Evolutionary conservation across 2,113 vertebrate genomes (phyloP).

Genomic region (Oncorhynchus gorbuscha): DNA sequence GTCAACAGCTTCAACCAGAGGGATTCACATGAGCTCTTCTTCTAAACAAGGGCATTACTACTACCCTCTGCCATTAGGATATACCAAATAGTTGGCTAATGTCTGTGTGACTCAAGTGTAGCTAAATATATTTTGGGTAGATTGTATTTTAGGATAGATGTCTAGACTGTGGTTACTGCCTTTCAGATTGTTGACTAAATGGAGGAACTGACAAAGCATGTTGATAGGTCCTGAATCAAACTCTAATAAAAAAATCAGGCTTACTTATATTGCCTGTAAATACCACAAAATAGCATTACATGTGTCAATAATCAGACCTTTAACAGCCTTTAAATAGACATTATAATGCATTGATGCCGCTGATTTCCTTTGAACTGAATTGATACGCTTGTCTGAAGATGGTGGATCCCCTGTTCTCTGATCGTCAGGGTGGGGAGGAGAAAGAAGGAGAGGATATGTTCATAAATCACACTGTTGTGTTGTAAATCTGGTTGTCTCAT

Average conservation of each 20-base stretch:
- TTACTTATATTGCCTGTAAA: not conserved
- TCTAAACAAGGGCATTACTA: conserved; percentile 23
- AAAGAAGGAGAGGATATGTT: conserved; percentile 28
- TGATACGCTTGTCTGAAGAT: conserved; percentile 3
- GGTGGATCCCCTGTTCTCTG: conserved; percentile 4
- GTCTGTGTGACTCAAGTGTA: conserved; percentile 13
- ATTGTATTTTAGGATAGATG: conserved; percentile 17
- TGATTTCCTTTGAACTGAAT: not conserved
- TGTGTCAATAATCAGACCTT: not conserved
- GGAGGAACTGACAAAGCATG: not conserved
- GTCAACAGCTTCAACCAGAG: conserved; percentile 25
- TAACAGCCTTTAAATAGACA: not conserved
- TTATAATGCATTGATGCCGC: not conserved
- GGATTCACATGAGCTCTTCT: conserved; percentile 25
- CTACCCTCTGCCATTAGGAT: conserved; percentile 30
- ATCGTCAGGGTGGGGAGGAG: conserved; percentile 22
- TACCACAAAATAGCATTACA: not conserved
- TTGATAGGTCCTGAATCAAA: no score
- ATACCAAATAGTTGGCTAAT: conserved; percentile 29
- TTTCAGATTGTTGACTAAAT: not conserved
- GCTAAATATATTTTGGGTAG: conserved; percentile 17
- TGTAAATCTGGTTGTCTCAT: conserved; percentile 59
- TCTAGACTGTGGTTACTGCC: conserved; percentile 31
- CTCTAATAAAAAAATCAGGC: not conserved
- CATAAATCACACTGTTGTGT: conserved; percentile 48